These are phyloP conservation scores for Clostera curtula DNA, from an alignment of 2,888 invertebrate genomes.

Conservation along the genomic window DNA sequence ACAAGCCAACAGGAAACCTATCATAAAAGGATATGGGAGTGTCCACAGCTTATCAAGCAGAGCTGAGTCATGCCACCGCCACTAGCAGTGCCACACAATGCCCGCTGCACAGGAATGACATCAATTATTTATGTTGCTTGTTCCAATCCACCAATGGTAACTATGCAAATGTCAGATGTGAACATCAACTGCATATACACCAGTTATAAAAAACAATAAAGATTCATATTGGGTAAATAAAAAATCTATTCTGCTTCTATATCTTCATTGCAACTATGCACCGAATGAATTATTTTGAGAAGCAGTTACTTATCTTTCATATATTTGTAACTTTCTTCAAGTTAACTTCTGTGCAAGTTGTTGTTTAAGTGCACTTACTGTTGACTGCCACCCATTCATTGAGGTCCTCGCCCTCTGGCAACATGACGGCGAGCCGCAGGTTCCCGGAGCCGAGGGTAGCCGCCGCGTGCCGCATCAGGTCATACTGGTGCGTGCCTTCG, in stretches of 20 bases:
- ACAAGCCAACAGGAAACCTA: too few species aligned
- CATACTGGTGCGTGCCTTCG: slow-evolving; percentile 98
- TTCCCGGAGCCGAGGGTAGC: slow-evolving; percentile 98
- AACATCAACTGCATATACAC: slow-evolving; percentile 1
- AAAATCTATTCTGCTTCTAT: too few species aligned
- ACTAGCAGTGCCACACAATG: too few species aligned
- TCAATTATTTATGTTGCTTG: neutral
- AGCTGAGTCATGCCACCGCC: neutral
- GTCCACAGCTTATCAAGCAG: neutral
- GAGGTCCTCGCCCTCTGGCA: slow-evolving; percentile 98
- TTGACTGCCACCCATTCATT: slow-evolving; percentile 99
- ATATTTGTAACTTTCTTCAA: too few species aligned
- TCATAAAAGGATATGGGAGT: neutral
- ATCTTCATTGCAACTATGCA: too few species aligned
- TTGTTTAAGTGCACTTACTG: slow-evolving; percentile 85
- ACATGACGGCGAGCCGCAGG: slow-evolving; percentile 94
- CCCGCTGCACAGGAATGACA: neutral
- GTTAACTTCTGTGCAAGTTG: too few species aligned
- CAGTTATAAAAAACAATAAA: neutral
- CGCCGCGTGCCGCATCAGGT: slow-evolving; percentile 99
- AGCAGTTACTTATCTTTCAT: too few species aligned
- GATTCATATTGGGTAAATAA: too few species aligned
- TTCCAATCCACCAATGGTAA: slow-evolving; percentile 1
- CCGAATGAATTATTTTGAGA: too few species aligned
- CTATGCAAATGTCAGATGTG: neutral